A percentile compares a stretch with the other conserved stretches of the same genome.
Evolutionary conservation across 2,888 invertebrate genomes (phyloP).

Genomic region (Metallyticus violacea): DNA sequence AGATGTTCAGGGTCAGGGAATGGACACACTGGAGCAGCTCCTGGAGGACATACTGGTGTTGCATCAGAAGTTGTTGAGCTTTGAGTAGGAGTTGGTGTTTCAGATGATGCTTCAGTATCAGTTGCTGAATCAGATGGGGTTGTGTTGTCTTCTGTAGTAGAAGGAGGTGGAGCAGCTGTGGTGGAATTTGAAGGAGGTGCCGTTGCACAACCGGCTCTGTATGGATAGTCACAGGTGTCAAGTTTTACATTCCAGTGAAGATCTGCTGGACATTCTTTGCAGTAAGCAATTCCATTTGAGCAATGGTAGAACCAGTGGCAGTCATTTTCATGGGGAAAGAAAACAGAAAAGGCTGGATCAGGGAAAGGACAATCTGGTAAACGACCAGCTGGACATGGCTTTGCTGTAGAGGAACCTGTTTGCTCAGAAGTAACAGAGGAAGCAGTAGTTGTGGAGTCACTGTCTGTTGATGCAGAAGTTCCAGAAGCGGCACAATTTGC

Average conservation of each 20-base stretch:
- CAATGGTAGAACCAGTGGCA: background rate
- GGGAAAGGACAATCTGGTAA: background rate
- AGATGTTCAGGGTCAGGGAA: too few species aligned
- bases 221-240: background rate
- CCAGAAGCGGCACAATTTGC: background rate
- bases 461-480: background rate
- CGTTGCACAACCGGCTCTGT: background rate
- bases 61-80: too few species aligned
- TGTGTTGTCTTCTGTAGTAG: background rate
- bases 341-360: background rate
- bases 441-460: too few species aligned
- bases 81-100: too few species aligned
- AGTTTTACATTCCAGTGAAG: background rate
- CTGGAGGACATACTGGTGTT: background rate
- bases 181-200: background rate
- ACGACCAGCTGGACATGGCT: background rate
- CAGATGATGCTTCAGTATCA: too few species aligned
- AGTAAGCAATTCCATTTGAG: background rate
- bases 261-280: background rate
- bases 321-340: background rate
- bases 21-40: background rate
- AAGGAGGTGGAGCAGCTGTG: background rate
- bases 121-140: background rate
- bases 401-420: background rate
- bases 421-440: background rate